Evolutionary conservation across 1,140 invertebrate genomes (phyloP), one percentile per base, ranked within the genome.

Genomic region (Sitobion miscanthi): DNA sequence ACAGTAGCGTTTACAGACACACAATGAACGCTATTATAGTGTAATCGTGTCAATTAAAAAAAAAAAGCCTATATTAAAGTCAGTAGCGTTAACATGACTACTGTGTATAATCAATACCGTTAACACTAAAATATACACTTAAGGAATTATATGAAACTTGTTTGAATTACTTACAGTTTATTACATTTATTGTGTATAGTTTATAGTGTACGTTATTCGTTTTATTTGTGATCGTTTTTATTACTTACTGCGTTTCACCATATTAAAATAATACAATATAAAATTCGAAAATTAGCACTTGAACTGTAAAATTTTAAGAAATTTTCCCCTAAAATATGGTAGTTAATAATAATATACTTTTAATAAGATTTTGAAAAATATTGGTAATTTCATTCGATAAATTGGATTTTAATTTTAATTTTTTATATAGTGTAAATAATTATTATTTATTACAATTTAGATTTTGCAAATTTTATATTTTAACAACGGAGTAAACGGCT

Each of bases 111-210:
- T 77, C 62, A n/a, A 77, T 77, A 77, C 62, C 14, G 30, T 77
- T 77, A 77, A n/a, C n/a, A 77, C 30, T 77, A 77, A 77, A 77
- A 77, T 77, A n/a, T 77, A 77, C 62, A n/a, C 30, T 69, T 77
- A 77, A 77, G 17, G 62, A 77, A 69, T n/a, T n/a, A 69, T 69
- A 69, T n/a, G 17, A 62, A 62, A 62, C 57, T 62, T 62, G 57
- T 62, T 62, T 25, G 9, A 62, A 62, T 62, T 62, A 62, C 9
- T n/a, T 69, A 69, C 5, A n/a, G 62, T n/a, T n/a, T 69, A 69
- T 69, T n/a, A n/a, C 11, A 17, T n/a, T n/a, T 14, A 69, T 69
- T 17, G 62, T n/a, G 30, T 69, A 69, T 62, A 62, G 25, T 62
- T 69, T 69, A 17, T 69, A n/a, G 11, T n/a, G 30, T 69, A n/a